These are phyloP conservation scores for Leistus spinibarbis DNA, from an alignment of 2,888 invertebrate species.

Conservation along the genomic window DNA sequence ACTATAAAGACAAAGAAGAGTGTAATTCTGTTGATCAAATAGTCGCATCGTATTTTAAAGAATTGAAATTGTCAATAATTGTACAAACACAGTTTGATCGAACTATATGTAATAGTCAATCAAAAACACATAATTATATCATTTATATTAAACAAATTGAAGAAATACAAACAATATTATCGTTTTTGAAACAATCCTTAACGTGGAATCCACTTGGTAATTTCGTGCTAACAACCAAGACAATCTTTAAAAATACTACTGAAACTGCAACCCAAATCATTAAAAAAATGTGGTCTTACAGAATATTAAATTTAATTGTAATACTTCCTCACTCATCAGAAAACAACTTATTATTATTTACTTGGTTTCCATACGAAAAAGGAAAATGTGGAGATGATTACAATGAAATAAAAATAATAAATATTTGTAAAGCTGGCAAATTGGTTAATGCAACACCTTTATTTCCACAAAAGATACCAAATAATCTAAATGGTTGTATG, in stretches of 20 bases:
- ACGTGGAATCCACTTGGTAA: conserved; percentile 30
- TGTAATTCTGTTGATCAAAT: no score
- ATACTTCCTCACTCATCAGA: conserved; percentile 6
- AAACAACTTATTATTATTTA: conserved; percentile 4
- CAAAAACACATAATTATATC: not conserved
- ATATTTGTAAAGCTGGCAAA: conserved; percentile 41
- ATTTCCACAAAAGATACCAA: conserved; percentile 49
- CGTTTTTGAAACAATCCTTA: not conserved
- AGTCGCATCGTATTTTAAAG: not conserved
- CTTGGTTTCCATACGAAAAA: conserved; percentile 26
- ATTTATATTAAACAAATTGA: not conserved
- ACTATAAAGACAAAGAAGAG: not conserved
- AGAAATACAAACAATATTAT: not conserved
- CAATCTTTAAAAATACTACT: not conserved
- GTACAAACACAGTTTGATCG: not conserved
- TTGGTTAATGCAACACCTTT: conserved; percentile 38
- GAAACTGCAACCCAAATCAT: not conserved
- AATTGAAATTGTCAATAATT: not conserved
- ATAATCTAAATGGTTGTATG: conserved; percentile 49
- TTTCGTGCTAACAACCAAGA: conserved; percentile 14
- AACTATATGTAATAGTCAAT: not conserved
- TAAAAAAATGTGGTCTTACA: conserved; percentile 20
- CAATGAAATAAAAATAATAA: conserved; percentile 2
- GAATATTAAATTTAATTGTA: conserved; percentile 11
- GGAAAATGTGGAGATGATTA: conserved; percentile 19